Evolutionary conservation across 2,797 vertebrate genomes (phyloP), one percentile per base, ranked within the genome.

Genomic region (Micrastur ruficollis): DNA sequence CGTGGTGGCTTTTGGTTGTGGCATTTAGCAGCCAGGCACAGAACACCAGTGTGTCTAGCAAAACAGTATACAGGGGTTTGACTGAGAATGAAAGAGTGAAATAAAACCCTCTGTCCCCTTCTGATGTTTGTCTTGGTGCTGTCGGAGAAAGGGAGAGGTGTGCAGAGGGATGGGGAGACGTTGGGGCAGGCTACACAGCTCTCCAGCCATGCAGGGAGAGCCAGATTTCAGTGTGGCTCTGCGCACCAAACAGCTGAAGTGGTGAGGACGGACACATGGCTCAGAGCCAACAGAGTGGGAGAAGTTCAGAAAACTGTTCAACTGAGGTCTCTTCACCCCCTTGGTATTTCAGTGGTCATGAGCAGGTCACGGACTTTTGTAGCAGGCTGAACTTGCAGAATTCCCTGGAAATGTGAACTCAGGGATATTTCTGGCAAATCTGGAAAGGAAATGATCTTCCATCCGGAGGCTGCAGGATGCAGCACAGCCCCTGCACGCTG

Each of bases 371-470:
- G 52, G 50, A 75, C 80, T 84, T 87, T 46, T 88, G 65, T 44
- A 81, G 49, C 34, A 79, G 38, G 72, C 55, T 94, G 82, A 81
- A 80, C 73, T 79, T 93, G 80, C 63, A 91, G 59, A 94, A 94
- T 84, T 91, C 90, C 44, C 63, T 89, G 90, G 88, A 95, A 81
- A 86, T 73, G 67, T 86, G 82, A 95, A 73, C 42, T 79, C 55
- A 3, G n/a, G 34, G 80, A 59, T 81, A 90, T 86, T 95, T 95
- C 40, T 86, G 88, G 80, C 47, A 90, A 81, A 94, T 75, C 58
- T 85, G 59, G 78, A 90, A 89, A 93, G 76, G 88, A 96, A 95
- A 80, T 61, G 72, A 79, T 75, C 52, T 80, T 80, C 63, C 53
- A 55, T 67, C 61, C 0, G 3, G 83, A 84, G 83, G 62, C 83